A percentile compares a stretch with the other conserved stretches of the same genome.
Conservation (phyloP, 2,888 invertebrate genomes). For the Machimus atricapillus region DNA sequence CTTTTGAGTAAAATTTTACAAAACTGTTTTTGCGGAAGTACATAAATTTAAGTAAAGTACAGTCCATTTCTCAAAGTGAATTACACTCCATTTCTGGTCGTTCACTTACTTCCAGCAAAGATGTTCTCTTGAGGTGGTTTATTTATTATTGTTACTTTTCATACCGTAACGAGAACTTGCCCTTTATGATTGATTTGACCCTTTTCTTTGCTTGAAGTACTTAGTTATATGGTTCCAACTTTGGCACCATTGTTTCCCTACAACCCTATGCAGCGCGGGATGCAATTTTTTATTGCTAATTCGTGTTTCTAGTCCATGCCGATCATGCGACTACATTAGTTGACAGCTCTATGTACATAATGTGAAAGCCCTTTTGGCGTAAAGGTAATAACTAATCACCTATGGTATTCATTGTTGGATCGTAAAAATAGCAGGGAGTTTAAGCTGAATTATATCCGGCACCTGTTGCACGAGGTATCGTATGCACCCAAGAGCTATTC, state of each 20-base stretch:
- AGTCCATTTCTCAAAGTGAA: background rate
- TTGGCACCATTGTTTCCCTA: background rate
- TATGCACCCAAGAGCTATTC: background rate
- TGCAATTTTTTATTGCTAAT: background rate
- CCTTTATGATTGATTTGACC: background rate
- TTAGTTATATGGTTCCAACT: background rate
- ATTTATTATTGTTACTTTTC: background rate
- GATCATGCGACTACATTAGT: background rate
- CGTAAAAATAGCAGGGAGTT: background rate
- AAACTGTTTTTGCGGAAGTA: background rate
- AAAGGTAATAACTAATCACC: background rate
- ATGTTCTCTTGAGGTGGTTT: background rate
- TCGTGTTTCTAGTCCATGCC: background rate
- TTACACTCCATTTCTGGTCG: background rate
- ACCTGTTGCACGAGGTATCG: background rate
- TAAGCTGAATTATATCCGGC: background rate
- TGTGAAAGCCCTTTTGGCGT: background rate
- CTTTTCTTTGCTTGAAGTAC: background rate
- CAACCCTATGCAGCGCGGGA: background rate
- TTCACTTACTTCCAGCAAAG: background rate
- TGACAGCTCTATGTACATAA: no score
- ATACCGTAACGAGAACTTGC: background rate
- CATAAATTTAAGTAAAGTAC: background rate
- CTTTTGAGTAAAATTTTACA: background rate
- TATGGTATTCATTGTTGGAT: background rate